phyloP scores from a whole-genome alignment of 2,888 invertebrate species.

The Calliphora vomitoria region DNA sequence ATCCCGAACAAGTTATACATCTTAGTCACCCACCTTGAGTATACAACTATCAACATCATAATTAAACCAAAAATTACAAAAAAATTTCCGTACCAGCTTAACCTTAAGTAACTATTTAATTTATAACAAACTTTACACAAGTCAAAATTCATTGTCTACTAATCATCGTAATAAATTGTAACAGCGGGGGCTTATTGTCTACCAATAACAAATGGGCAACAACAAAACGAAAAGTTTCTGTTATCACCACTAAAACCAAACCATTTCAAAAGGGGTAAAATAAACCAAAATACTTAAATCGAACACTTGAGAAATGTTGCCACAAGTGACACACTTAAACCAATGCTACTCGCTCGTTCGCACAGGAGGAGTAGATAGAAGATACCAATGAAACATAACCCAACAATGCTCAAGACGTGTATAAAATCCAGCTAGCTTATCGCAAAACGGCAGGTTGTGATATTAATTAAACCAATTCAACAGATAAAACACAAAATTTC shows the following conservation, averaged over 20 bases:
- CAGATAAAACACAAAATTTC: background rate
- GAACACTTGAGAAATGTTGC: conserved; percentile 12
- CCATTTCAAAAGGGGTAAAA: background rate
- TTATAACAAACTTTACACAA: background rate
- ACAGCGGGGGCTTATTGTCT: background rate
- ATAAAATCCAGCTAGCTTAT: conserved; percentile 8
- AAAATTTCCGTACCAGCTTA: too few species aligned
- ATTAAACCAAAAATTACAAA: too few species aligned
- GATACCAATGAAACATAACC: background rate
- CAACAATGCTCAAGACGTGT: background rate
- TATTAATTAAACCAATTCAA: conserved; percentile 35
- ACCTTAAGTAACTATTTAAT: background rate
- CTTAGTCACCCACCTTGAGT: too few species aligned
- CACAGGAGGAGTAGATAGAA: background rate
- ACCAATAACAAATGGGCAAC: background rate
- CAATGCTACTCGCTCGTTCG: background rate
- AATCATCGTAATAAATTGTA: background rate
- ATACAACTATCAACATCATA: too few species aligned
- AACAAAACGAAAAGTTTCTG: background rate
- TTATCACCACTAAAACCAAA: conserved; percentile 4
- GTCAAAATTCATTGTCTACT: background rate
- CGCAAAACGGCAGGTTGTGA: conserved; percentile 10
- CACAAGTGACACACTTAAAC: conserved; percentile 36
- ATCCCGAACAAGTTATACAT: too few species aligned
- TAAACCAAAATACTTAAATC: background rate